Evolutionary conservation across 2,888 invertebrate genomes (phyloP).

Genomic region (Eupsilia transversa): DNA sequence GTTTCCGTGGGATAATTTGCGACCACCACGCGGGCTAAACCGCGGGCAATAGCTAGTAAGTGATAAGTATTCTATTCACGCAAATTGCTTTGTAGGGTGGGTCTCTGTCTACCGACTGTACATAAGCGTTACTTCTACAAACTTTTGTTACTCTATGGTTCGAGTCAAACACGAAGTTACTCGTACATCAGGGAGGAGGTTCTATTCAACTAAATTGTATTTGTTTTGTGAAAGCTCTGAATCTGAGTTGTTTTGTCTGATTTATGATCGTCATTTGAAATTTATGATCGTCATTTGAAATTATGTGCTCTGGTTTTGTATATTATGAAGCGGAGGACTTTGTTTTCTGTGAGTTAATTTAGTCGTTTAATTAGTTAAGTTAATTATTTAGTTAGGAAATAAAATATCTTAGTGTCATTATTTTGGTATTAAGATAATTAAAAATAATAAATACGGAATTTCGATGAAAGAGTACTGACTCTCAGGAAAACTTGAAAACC

Average conservation of each 20-base stretch:
- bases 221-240: conserved; percentile 53
- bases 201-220: conserved; percentile 58
- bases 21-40: no score
- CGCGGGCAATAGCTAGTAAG: neutral
- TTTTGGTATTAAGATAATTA: neutral
- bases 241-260: conserved; percentile 49
- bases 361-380: conserved; percentile 1
- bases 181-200: conserved; percentile 46
- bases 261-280: conserved; percentile 56
- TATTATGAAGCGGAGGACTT: conserved; percentile 23
- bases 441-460: neutral
- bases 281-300: conserved; percentile 54
- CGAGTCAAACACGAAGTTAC: conserved; percentile 56
- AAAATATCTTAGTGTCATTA: neutral
- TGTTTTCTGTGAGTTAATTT: conserved; percentile 32
- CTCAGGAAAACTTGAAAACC: neutral
- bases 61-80: neutral
- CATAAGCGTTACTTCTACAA: neutral
- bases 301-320: conserved; percentile 34
- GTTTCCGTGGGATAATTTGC: no score
- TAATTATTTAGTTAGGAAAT: neutral
- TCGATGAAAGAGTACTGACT: neutral
- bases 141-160: conserved; percentile 22
- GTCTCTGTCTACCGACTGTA: neutral
- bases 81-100: neutral